phyloP scores from a whole-genome alignment of 1,140 invertebrate species.

The Heliconius eleuchia region DNA sequence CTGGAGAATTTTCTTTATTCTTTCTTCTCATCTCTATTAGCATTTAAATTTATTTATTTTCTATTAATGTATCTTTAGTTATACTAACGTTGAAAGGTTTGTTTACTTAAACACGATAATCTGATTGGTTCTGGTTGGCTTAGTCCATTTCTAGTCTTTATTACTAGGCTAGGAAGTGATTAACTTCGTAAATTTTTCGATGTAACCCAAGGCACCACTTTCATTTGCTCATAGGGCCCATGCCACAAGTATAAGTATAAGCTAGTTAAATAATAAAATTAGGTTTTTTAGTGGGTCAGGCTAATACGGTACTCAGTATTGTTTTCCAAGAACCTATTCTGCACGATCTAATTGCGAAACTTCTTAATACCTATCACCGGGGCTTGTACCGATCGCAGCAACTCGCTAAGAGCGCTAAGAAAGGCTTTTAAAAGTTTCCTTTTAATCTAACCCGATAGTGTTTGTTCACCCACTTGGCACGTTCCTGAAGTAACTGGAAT shows the following conservation, averaged over 20 bases:
- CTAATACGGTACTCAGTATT: conserved; percentile 12
- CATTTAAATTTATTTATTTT: too few relatives aligned
- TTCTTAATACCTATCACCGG: conserved; percentile 44
- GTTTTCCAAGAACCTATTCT: conserved; percentile 25
- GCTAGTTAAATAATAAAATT: background rate
- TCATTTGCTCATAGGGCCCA: too few relatives aligned
- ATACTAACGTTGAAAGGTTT: too few relatives aligned
- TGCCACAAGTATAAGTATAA: background rate
- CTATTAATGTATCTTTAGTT: too few relatives aligned
- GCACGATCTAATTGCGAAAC: conserved; percentile 41
- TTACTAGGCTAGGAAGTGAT: too few relatives aligned
- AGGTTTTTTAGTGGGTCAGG: background rate
- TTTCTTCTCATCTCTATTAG: too few relatives aligned
- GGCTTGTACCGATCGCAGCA: conserved; percentile 37
- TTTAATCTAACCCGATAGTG: conserved; percentile 42
- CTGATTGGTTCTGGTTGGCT: too few relatives aligned
- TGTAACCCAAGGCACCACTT: too few relatives aligned
- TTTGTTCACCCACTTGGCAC: conserved; percentile 31
- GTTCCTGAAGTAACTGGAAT: conserved; percentile 17
- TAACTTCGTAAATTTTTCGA: too few relatives aligned
- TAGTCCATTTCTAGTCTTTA: too few relatives aligned
- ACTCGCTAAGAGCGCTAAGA: conserved; percentile 35
- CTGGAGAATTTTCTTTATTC: too few relatives aligned
- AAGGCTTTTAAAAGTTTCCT: conserved; percentile 50
- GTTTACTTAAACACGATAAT: too few relatives aligned